phyloP scores from a whole-genome alignment of 1,140 invertebrate species.

The Eupristina koningsbergeri region DNA sequence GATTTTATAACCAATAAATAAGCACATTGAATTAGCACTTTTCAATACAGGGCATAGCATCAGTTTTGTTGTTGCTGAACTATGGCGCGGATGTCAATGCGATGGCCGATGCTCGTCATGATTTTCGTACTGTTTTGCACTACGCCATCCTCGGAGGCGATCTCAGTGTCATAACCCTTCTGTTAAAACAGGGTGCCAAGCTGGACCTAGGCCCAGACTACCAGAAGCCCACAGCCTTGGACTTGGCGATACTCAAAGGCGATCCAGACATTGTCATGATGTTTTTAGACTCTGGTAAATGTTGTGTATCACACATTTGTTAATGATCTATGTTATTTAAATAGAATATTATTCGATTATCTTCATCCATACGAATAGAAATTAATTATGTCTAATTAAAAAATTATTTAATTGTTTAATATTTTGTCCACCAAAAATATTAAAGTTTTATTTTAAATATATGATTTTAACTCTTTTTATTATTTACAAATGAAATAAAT shows the following conservation, averaged over 20 bases:
- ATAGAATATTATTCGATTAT: not conserved
- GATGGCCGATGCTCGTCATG: conserved; percentile 85
- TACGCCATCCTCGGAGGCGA: conserved; percentile 90
- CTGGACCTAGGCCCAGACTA: conserved; percentile 78
- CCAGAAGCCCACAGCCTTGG: conserved; percentile 86
- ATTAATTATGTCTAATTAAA: too few relatives aligned
- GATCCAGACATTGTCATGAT: conserved; percentile 82
- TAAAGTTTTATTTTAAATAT: too few relatives aligned
- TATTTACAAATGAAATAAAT: too few relatives aligned
- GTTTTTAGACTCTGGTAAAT: conserved; percentile 79
- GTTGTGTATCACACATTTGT: not conserved
- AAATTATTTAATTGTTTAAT: too few relatives aligned
- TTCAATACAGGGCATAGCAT: conserved; percentile 79
- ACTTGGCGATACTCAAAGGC: conserved; percentile 88
- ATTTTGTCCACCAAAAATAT: too few relatives aligned
- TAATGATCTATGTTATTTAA: not conserved
- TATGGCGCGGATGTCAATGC: conserved; percentile 88
- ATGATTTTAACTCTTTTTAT: too few relatives aligned
- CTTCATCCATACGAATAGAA: not conserved
- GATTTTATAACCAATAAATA: not conserved
- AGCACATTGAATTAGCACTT: not conserved
- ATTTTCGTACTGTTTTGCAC: conserved; percentile 87
- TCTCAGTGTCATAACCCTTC: conserved; percentile 83
- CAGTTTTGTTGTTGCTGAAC: conserved; percentile 83
- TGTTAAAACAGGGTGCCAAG: conserved; percentile 85